A percentile compares a stretch with the other conserved stretches of the same genome.
Conservation (phyloP, 2,797 vertebrate genomes). For the Propithecus perrieri region DNA sequence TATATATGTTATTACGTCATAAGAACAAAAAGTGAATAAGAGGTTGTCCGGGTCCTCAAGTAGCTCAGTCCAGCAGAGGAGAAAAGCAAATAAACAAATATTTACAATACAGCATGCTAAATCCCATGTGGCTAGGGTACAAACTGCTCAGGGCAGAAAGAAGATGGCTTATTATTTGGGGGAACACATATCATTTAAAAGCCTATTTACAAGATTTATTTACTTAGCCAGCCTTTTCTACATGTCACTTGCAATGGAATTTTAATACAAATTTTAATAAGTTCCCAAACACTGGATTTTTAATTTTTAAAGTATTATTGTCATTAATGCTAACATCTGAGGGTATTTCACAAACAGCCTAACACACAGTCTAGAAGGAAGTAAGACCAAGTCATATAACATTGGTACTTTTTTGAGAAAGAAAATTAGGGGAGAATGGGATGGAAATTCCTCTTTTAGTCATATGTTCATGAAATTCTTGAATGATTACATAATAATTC, state of each 20-base stretch:
- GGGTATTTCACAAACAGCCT: background rate
- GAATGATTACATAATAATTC: background rate
- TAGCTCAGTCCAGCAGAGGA: background rate
- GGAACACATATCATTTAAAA: background rate
- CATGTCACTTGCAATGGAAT: background rate
- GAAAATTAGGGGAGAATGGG: background rate
- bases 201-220: background rate
- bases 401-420: background rate
- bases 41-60: background rate
- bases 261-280: background rate
- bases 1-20: background rate
- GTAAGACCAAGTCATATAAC: background rate
- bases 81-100: background rate
- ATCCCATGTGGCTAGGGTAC: background rate
- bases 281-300: background rate
- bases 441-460: background rate
- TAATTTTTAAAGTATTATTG: background rate
- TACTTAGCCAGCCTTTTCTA: background rate
- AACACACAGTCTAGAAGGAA: background rate
- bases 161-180: background rate
- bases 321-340: background rate
- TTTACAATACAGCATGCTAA: background rate
- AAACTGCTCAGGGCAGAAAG: background rate
- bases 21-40: background rate
- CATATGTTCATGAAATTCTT: background rate